phyloP scores from a whole-genome alignment of 2,797 vertebrate species.

The Xenentodon cancila region DNA sequence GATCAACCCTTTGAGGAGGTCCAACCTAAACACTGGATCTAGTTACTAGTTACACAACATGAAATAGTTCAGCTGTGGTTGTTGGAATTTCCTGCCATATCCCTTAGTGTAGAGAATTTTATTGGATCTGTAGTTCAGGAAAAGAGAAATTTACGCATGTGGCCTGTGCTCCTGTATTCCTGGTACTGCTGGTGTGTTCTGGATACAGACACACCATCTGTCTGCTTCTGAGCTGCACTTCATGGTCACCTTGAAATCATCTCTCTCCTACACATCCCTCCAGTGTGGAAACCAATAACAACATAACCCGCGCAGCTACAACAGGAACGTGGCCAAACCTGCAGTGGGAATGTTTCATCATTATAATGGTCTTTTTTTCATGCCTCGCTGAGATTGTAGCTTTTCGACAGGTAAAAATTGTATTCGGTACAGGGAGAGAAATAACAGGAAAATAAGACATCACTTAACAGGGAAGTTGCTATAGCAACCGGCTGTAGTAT shows the following conservation, averaged over 20 bases:
- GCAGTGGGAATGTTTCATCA: background rate
- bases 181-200: slow-evolving; percentile 20
- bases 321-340: slow-evolving; percentile 3
- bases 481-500: too few species aligned
- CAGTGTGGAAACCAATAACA: slow-evolving; percentile 23
- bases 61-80: background rate
- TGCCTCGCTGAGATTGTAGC: background rate
- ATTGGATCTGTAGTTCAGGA: background rate
- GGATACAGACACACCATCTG: slow-evolving; percentile 56
- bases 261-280: slow-evolving; percentile 45
- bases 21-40: background rate
- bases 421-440: background rate
- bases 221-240: slow-evolving; percentile 42
- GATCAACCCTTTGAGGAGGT: background rate
- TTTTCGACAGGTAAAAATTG: slow-evolving; percentile 6
- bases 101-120: background rate
- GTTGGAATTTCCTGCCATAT: slow-evolving; percentile 10
- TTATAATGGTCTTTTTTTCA: too few species aligned
- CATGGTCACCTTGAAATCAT: slow-evolving; percentile 51
- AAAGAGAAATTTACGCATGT: slow-evolving; percentile 21
- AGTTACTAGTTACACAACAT: background rate
- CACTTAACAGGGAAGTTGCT: too few species aligned
- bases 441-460: background rate
- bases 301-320: slow-evolving; percentile 11
- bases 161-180: slow-evolving; percentile 3